These are phyloP conservation scores for Rhodinocichla rosea DNA, from an alignment of 2,113 vertebrate genomes.

Conservation along the genomic window DNA sequence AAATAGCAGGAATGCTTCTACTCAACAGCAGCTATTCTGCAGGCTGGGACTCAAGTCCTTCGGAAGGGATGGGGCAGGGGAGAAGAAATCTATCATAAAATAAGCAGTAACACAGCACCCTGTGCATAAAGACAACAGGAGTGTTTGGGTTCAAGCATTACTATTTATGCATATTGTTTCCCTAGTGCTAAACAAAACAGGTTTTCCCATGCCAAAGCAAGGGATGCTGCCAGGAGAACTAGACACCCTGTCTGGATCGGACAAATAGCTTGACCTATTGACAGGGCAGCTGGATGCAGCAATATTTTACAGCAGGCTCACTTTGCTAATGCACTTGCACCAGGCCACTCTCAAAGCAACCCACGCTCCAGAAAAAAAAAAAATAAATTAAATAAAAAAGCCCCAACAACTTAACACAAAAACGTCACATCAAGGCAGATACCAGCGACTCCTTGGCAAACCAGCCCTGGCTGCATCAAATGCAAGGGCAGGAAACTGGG, in stretches of 20 bases:
- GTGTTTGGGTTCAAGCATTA: conserved; percentile 79
- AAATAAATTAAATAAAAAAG: no score
- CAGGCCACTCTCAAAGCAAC: conserved; percentile 20
- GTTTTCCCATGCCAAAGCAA: conserved; percentile 84
- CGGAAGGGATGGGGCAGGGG: rapidly evolving
- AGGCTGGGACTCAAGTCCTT: conserved; percentile 5
- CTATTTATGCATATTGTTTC: conserved; percentile 83
- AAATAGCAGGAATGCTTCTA: conserved; percentile 45
- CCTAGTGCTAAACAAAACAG: conserved; percentile 84
- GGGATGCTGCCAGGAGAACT: conserved; percentile 72
- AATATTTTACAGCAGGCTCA: conserved; percentile 55
- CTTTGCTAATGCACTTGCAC: conserved; percentile 66
- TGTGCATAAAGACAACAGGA: conserved; percentile 36
- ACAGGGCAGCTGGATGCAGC: conserved; percentile 42
- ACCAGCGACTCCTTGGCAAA: not conserved
- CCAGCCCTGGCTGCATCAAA: not conserved
- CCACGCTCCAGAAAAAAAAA: not conserved
- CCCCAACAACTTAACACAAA: not conserved
- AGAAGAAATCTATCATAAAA: conserved; percentile 29
- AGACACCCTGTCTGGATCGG: conserved; percentile 77
- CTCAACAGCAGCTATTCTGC: conserved; percentile 40
- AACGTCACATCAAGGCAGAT: conserved; percentile 17
- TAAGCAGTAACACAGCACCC: conserved; percentile 44
- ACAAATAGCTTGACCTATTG: conserved; percentile 67
- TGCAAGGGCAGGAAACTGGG: not conserved